Evolutionary conservation across 2,797 vertebrate species (phyloP).

Genomic region (Graptemys geographica): DNA sequence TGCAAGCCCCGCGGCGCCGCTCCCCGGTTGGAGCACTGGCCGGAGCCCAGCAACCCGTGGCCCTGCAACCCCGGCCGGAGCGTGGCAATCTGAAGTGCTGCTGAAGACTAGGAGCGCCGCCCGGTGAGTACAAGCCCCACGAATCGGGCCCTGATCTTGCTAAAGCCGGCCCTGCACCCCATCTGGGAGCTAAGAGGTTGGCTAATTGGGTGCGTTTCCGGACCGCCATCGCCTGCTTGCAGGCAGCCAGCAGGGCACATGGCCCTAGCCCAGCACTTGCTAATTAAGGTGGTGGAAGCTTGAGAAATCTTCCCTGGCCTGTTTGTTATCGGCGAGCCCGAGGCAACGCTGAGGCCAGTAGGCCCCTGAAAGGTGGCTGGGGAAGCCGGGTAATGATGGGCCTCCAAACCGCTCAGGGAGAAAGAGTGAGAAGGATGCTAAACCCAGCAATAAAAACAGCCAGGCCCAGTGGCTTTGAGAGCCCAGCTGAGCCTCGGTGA

Average conservation of each 20-base stretch:
- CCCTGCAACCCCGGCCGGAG: too few species aligned
- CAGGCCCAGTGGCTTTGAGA: background rate
- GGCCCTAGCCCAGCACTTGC: constrained; percentile 57
- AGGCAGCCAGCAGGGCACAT: constrained; percentile 46
- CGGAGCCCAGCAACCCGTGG: too few species aligned
- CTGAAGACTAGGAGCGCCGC: too few species aligned
- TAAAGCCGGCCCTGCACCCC: background rate
- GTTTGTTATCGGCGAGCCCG: constrained; percentile 74
- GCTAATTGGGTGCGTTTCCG: constrained; percentile 58
- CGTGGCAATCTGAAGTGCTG: too few species aligned
- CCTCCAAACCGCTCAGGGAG: constrained; percentile 65
- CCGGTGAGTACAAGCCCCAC: too few species aligned
- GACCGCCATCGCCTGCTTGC: constrained; percentile 38
- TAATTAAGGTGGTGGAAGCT: constrained; percentile 69
- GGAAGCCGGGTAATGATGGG: constrained; percentile 72
- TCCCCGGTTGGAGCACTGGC: too few species aligned
- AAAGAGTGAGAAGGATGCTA: constrained; percentile 33
- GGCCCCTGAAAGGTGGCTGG: constrained; percentile 73
- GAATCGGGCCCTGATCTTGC: too few species aligned
- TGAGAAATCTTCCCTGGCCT: constrained; percentile 65
- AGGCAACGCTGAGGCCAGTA: constrained; percentile 69
- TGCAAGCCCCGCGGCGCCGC: too few species aligned
- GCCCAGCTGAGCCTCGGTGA: background rate
- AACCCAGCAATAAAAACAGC: constrained; percentile 34
- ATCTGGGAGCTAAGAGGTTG: rapidly evolving